Percentiles rank a stretch among this genome's conserved stretches.
These are phyloP conservation scores for Romanogobio albipinnatus DNA, from an alignment of 2,113 vertebrate species.

Conservation along the genomic window DNA sequence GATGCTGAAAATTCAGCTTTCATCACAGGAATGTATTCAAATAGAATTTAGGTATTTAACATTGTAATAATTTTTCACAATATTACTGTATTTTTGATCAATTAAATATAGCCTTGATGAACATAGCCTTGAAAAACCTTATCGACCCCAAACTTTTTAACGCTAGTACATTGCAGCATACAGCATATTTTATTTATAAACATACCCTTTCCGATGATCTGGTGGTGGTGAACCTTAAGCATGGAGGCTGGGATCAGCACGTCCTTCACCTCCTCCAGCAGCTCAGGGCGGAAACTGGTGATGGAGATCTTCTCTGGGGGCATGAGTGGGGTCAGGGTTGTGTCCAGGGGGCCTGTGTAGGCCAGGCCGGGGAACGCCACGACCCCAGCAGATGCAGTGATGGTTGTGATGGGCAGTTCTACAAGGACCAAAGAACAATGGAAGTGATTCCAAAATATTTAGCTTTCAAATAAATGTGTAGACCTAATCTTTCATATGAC, in stretches of 20 bases:
- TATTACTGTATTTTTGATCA: not conserved
- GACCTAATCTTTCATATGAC: too few species aligned
- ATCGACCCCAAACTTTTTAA: not conserved
- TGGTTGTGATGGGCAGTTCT: constrained; percentile 64
- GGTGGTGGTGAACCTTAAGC: constrained; percentile 84
- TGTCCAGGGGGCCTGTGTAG: constrained; percentile 65
- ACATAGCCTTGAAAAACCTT: not conserved
- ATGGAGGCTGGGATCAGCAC: constrained; percentile 88
- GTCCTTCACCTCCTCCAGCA: constrained; percentile 94
- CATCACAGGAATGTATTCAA: not conserved
- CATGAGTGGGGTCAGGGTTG: constrained; percentile 80
- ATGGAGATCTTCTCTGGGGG: constrained; percentile 80
- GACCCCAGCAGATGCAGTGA: constrained; percentile 1
- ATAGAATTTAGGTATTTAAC: not conserved
- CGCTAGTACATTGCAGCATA: not conserved
- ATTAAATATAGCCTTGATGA: not conserved
- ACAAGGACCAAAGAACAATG: not conserved
- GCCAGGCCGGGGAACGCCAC: constrained; percentile 61
- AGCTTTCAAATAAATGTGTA: not conserved
- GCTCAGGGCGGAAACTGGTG: constrained; percentile 78
- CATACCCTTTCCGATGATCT: constrained; percentile 92
- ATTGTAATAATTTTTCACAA: not conserved
- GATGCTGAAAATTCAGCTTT: not conserved
- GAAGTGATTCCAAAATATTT: not conserved
- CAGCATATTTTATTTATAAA: not conserved